These are phyloP conservation scores for Luperina testacea DNA, from an alignment of 2,888 invertebrate genomes.

Conservation along the genomic window DNA sequence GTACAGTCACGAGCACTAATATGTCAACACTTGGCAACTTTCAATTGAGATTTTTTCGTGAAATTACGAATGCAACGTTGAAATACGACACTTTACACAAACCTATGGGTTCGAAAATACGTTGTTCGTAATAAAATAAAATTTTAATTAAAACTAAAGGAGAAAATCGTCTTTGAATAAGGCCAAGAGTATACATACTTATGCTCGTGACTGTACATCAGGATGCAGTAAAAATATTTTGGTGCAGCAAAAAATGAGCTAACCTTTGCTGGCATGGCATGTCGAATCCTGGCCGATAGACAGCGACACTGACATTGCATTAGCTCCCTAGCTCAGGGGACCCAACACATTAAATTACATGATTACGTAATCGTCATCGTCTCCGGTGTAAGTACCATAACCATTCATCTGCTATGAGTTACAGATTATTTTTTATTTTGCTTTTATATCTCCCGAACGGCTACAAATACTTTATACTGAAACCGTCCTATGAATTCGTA, in stretches of 20 bases:
- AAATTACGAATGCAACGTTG: no score
- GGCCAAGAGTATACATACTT: no score
- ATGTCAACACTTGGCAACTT: no score
- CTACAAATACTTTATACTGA: no score
- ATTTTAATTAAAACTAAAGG: no score
- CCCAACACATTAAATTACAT: constrained; percentile 25
- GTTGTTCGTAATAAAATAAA: no score
- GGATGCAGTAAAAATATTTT: not conserved
- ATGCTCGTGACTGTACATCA: not conserved
- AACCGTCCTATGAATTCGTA: not conserved
- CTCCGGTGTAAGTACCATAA: constrained; percentile 14
- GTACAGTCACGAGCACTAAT: not conserved
- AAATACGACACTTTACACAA: no score
- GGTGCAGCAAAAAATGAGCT: not conserved
- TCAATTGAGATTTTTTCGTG: no score
- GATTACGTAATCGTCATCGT: constrained; percentile 27
- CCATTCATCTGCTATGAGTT: constrained; percentile 2
- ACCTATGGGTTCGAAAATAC: no score
- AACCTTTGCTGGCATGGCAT: not conserved
- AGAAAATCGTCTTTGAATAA: no score
- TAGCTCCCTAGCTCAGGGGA: constrained; percentile 34
- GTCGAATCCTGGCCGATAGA: no score
- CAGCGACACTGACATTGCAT: constrained; percentile 12
- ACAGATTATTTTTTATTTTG: not conserved
- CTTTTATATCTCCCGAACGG: not conserved